Evolutionary conservation across 92 coral and sea anemone species (phyloP).

Genomic region (Siderastrea radians): DNA sequence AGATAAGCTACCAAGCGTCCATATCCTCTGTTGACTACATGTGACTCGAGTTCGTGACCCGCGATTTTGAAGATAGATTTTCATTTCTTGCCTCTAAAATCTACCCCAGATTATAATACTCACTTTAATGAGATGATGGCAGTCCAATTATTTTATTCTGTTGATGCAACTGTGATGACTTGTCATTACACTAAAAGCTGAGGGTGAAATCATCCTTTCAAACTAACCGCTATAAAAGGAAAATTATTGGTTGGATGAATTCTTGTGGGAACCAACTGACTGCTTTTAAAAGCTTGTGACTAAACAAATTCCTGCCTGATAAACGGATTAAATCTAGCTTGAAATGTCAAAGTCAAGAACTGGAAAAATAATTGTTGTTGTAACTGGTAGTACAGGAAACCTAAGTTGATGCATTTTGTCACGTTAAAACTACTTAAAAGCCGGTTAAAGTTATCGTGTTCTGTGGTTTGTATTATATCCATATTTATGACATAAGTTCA

Average conservation of each 20-base stretch:
- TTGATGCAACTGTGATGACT: neutral
- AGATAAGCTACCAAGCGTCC: neutral
- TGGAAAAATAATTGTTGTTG: neutral
- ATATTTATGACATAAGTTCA: conserved; percentile 38
- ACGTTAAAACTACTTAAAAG: neutral
- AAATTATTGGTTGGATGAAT: neutral
- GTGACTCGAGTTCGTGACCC: conserved; percentile 20
- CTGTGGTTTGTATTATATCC: conserved; percentile 32
- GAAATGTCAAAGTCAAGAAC: neutral
- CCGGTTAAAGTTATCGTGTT: conserved; percentile 35
- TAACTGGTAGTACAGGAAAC: neutral
- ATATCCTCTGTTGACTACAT: conserved; percentile 6
- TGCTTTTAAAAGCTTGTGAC: conserved; percentile 9
- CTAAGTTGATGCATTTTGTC: neutral
- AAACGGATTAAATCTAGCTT: conserved; percentile 2
- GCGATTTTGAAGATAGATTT: conserved; percentile 9
- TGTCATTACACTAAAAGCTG: neutral
- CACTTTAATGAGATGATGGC: conserved; percentile 6
- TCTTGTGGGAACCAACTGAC: neutral
- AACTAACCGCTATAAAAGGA: neutral
- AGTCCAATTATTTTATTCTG: neutral
- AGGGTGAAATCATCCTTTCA: neutral
- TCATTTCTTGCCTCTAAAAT: neutral
- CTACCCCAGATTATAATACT: neutral
- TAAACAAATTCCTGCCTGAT: conserved; percentile 28